Percentiles rank a stretch among this genome's conserved stretches.
phyloP scores from a whole-genome alignment of 2,888 invertebrate genomes.

The Acanthococcus lagerstroemiae region DNA sequence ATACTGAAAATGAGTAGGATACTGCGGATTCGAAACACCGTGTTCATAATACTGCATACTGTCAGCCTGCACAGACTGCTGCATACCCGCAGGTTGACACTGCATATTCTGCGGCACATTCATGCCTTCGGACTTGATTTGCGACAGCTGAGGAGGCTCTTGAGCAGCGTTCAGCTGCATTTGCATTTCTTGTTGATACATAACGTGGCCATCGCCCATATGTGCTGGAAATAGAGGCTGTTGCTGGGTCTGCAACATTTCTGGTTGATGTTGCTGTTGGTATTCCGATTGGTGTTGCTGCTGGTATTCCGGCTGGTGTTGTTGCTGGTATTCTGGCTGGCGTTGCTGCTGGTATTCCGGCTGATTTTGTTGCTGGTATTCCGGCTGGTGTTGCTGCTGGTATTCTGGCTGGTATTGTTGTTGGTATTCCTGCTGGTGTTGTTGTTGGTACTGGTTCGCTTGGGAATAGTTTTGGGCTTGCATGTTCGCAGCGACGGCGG shows the following conservation, averaged over 20 bases:
- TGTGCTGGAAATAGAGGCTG: too few relatives aligned
- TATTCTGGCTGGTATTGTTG: neutral
- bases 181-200: too few relatives aligned
- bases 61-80: neutral
- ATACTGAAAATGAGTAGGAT: neutral
- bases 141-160: neutral
- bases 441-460: constrained; percentile 6
- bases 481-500: too few relatives aligned
- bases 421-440: neutral
- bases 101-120: neutral
- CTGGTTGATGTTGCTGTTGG: constrained; percentile 1
- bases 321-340: constrained; percentile 5
- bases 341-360: constrained; percentile 7
- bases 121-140: neutral
- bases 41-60: neutral
- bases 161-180: too few relatives aligned
- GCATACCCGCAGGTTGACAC: neutral
- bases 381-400: constrained; percentile 9
- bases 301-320: neutral
- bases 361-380: constrained; percentile 5
- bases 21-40: neutral
- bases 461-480: neutral
- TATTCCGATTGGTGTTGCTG: neutral
- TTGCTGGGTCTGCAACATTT: neutral
- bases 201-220: too few relatives aligned